These are phyloP conservation scores for Crocuta crocuta DNA, from an alignment of 2,113 vertebrate species.

Conservation along the genomic window DNA sequence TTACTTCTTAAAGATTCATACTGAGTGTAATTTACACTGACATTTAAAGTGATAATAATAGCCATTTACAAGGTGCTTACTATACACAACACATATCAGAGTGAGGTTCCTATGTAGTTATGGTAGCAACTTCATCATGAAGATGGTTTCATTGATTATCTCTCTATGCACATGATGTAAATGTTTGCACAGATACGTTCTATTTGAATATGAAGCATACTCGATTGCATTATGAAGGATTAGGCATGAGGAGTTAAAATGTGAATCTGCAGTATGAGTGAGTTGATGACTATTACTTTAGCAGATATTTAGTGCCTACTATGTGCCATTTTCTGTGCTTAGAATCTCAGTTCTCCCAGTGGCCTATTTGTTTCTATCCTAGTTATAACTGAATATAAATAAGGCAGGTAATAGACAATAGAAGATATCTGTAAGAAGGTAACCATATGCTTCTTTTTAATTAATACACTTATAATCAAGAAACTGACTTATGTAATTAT, in stretches of 20 bases:
- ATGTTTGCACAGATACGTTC: background rate
- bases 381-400: background rate
- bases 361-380: background rate
- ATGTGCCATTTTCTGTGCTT: background rate
- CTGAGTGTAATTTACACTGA: background rate
- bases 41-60: background rate
- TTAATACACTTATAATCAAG: background rate
- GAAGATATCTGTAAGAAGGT: background rate
- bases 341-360: background rate
- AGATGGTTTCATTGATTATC: background rate
- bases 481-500: background rate
- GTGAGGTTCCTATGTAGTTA: background rate
- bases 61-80: background rate
- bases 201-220: background rate
- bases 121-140: background rate
- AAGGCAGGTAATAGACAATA: background rate
- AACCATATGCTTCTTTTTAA: background rate
- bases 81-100: background rate
- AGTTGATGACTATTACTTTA: background rate
- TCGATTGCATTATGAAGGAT: background rate
- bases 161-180: background rate
- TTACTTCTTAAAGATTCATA: background rate
- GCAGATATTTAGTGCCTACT: background rate
- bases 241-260: conserved; percentile 3
- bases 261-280: background rate